Evolutionary conservation across 2,113 vertebrate species (phyloP).

Genomic region (Carettochelys insculpta): DNA sequence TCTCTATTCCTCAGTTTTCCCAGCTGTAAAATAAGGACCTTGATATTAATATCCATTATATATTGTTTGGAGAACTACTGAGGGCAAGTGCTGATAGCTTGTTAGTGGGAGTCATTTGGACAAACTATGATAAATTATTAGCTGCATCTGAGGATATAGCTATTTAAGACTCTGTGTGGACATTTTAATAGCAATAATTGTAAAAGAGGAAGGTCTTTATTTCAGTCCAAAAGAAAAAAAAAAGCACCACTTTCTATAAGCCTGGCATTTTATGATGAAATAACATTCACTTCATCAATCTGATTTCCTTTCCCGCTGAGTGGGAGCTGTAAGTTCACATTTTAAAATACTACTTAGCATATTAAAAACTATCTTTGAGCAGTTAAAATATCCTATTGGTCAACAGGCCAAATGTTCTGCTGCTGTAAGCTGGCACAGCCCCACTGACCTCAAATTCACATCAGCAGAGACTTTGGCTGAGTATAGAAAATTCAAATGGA

Average conservation of each 20-base stretch:
- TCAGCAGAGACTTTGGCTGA: not conserved
- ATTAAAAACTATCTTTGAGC: not conserved
- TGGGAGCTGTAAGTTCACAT: not conserved
- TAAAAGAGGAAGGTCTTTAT: not conserved
- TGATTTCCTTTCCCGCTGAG: constrained; percentile 10
- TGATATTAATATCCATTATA: not conserved
- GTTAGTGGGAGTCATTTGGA: not conserved
- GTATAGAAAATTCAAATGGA: not conserved
- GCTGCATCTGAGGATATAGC: not conserved
- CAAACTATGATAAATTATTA: not conserved
- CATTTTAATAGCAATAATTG: not conserved
- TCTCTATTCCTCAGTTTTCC: not conserved
- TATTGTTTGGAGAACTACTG: not conserved
- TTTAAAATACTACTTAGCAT: not conserved
- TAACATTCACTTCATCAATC: not conserved
- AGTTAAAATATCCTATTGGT: not conserved
- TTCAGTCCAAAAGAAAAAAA: not conserved
- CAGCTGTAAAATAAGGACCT: not conserved
- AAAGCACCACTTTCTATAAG: not conserved
- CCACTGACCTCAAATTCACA: not conserved
- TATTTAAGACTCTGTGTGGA: not conserved
- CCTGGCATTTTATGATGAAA: not conserved
- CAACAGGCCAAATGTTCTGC: not conserved
- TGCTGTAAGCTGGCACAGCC: not conserved
- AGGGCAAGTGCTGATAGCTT: not conserved